Evolutionary conservation across 2,888 invertebrate genomes (phyloP).

Genomic region (Drosophila infuscata): DNA sequence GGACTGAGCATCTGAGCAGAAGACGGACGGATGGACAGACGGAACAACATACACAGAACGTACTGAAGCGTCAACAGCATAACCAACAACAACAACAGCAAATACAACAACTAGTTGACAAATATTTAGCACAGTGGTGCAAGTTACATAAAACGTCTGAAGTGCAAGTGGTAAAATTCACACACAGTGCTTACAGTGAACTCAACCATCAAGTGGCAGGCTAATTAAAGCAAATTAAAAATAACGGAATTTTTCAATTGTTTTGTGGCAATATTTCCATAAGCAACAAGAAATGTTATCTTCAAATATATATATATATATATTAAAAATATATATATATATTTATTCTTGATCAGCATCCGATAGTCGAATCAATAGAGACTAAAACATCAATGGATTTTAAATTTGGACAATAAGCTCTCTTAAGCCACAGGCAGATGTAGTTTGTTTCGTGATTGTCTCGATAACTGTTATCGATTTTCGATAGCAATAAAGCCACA

Average conservation of each 20-base stretch:
- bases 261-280: neutral
- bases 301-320: neutral
- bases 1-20: slow-evolving; percentile 7
- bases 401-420: neutral
- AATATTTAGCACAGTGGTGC: slow-evolving; percentile 45
- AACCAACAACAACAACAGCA: neutral
- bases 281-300: neutral
- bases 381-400: neutral
- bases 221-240: neutral
- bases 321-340: neutral
- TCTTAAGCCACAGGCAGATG: neutral
- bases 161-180: neutral
- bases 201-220: neutral
- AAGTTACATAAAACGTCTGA: neutral
- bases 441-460: neutral
- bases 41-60: neutral
- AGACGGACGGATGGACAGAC: slow-evolving; percentile 3
- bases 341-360: neutral
- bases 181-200: neutral
- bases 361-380: neutral
- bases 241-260: neutral
- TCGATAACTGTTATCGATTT: neutral
- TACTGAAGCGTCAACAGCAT: neutral
- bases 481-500: neutral
- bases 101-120: neutral